Conservation (phyloP, 2,888 invertebrate genomes). For the Sabatieria punctata region DNA sequence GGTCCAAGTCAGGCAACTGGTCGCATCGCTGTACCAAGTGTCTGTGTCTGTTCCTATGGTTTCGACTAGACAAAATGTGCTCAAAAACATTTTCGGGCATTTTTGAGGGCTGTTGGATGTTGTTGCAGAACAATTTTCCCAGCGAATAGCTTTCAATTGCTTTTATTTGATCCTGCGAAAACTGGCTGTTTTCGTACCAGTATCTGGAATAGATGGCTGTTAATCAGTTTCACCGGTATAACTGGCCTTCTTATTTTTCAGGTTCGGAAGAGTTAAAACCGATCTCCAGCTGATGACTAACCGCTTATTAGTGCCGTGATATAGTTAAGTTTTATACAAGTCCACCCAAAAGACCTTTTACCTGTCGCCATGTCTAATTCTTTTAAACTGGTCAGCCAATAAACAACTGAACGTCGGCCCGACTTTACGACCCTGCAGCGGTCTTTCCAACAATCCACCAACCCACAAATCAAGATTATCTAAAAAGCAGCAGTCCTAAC, state of each 20-base stretch:
- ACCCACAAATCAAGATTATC: slow-evolving; percentile 82
- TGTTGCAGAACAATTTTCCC: slow-evolving; percentile 68
- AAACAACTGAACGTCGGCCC: slow-evolving; percentile 78
- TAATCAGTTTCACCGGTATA: too few relatives aligned
- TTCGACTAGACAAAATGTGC: too few relatives aligned
- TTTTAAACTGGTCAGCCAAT: slow-evolving; percentile 67
- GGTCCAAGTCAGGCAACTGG: slow-evolving; percentile 4
- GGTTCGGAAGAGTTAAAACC: too few relatives aligned
- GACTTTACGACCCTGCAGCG: slow-evolving; percentile 61
- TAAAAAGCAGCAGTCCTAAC: too few relatives aligned
- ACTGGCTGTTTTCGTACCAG: too few relatives aligned
- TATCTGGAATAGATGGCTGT: too few relatives aligned
- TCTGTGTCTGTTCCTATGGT: too few relatives aligned
- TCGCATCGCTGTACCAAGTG: slow-evolving; percentile 1
- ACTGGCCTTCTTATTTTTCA: too few relatives aligned
- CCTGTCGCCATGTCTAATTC: slow-evolving; percentile 69
- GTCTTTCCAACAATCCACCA: slow-evolving; percentile 77
- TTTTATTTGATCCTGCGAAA: slow-evolving; percentile 61
- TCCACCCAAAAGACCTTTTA: slow-evolving; percentile 16
- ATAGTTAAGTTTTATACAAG: not conserved
- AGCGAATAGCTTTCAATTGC: slow-evolving; percentile 64
- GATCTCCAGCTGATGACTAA: too few relatives aligned
- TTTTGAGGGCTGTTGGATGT: slow-evolving; percentile 64
- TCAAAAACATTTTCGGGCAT: slow-evolving; percentile 60
- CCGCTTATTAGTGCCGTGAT: too few relatives aligned